These are phyloP conservation scores for Nephila pilipes DNA, from an alignment of 1,140 invertebrate genomes.

Conservation along the genomic window DNA sequence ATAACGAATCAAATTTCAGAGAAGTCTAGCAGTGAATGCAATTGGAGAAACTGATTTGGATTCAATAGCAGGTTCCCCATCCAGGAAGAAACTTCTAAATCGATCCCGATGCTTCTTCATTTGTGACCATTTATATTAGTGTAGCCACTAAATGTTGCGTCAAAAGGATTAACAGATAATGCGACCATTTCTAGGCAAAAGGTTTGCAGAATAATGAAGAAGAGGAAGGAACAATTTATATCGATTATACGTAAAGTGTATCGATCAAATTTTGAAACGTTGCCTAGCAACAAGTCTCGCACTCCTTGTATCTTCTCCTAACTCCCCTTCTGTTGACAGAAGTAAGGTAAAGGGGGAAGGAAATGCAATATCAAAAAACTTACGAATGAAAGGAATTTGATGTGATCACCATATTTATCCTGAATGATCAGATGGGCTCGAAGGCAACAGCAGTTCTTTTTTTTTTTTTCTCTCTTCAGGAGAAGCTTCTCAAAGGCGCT, in stretches of 20 bases:
- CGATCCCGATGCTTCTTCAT: too few species aligned
- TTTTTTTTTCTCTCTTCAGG: too few species aligned
- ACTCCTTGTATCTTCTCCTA: conserved; percentile 31
- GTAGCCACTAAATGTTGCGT: too few species aligned
- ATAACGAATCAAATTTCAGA: too few species aligned
- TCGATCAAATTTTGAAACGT: conserved; percentile 64
- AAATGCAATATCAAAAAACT: not conserved
- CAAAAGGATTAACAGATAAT: not conserved
- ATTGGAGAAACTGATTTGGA: too few species aligned
- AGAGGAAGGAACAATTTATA: conserved; percentile 39
- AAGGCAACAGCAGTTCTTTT: not conserved
- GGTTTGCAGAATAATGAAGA: conserved; percentile 37
- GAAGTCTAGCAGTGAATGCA: too few species aligned
- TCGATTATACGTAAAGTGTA: conserved; percentile 67
- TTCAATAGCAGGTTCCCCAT: too few species aligned
- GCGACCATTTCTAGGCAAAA: conserved; percentile 9
- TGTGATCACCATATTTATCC: not conserved
- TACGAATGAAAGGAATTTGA: not conserved
- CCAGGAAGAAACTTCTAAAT: too few species aligned
- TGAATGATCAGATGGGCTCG: not conserved
- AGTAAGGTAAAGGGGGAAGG: too few species aligned
- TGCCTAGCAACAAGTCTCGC: conserved; percentile 63
- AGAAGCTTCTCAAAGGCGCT: too few species aligned
- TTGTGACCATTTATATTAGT: too few species aligned
- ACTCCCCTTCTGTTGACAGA: not conserved